Evolutionary conservation across 23 tunicate species (phyloP).

Genomic region (Oikopleura dioica): DNA sequence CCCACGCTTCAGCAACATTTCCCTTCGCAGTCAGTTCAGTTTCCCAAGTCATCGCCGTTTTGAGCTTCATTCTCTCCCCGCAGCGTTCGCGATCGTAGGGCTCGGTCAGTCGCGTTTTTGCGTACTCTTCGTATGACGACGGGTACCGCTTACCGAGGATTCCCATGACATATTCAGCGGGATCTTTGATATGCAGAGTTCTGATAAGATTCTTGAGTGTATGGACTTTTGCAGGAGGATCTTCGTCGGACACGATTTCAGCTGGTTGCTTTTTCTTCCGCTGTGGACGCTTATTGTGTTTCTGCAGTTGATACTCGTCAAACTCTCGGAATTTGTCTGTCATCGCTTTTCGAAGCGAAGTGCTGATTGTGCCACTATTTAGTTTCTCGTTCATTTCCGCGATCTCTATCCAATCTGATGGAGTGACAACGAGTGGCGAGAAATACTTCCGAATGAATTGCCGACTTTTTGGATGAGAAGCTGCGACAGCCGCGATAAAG

Average conservation of each 20-base stretch:
- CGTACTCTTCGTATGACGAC: neutral
- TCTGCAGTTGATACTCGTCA: constrained; percentile 40
- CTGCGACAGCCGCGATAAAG: constrained; percentile 22
- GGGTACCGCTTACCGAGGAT: constrained; percentile 35
- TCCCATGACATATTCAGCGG: constrained; percentile 46
- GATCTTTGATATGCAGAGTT: constrained; percentile 31
- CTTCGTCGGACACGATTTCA: neutral
- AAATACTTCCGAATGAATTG: constrained; percentile 31
- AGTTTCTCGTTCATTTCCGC: constrained; percentile 15
- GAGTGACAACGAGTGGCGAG: constrained; percentile 15
- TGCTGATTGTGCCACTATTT: neutral
- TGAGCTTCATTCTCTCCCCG: constrained; percentile 42
- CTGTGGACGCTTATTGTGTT: constrained; percentile 12
- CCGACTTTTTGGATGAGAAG: constrained; percentile 12
- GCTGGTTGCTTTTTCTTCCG: neutral
- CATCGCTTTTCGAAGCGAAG: constrained; percentile 37
- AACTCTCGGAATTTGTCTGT: constrained; percentile 29
- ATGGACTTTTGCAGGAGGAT: neutral
- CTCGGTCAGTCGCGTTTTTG: constrained; percentile 21
- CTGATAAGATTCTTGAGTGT: constrained; percentile 28
- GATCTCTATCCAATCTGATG: constrained; percentile 50
- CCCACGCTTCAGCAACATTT: constrained; percentile 28
- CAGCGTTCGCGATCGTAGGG: constrained; percentile 24
- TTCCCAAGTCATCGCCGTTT: constrained; percentile 41
- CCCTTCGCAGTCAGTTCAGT: constrained; percentile 32